A percentile compares a stretch with the other conserved stretches of the same genome.
Conservation (phyloP, 2,888 invertebrate genomes). For the Cryptus viduatorius region DNA sequence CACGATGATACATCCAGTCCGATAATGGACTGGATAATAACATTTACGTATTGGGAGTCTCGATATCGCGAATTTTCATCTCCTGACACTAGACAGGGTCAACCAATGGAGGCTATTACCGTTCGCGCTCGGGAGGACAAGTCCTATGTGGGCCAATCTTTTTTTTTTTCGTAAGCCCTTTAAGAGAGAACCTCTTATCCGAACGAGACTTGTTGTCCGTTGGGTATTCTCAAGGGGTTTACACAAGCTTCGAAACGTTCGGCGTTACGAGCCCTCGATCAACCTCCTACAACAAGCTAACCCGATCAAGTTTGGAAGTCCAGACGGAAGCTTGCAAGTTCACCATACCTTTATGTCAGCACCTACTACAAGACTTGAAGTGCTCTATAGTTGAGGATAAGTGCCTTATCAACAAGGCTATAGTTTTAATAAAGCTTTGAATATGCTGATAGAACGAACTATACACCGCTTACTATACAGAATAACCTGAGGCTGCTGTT, state of each 20-base stretch:
- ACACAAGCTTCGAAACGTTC: constrained; percentile 26
- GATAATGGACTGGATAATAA: constrained; percentile 8
- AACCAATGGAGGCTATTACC: neutral
- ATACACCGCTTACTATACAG: neutral
- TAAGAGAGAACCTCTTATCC: constrained; percentile 34
- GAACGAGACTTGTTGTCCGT: constrained; percentile 29
- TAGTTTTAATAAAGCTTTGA: constrained; percentile 7
- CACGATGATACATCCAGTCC: constrained; percentile 26
- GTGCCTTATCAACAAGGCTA: neutral
- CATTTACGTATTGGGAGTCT: neutral
- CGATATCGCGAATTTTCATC: constrained; percentile 8
- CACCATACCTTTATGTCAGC: constrained; percentile 16
- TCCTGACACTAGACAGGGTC: neutral
- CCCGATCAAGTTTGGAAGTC: constrained; percentile 41
- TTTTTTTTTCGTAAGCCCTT: constrained; percentile 8
- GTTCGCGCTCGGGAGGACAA: neutral
- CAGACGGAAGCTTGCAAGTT: neutral
- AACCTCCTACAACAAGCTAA: constrained; percentile 46
- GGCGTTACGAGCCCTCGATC: constrained; percentile 25
- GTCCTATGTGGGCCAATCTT: neutral
- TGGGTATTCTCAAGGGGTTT: constrained; percentile 29
- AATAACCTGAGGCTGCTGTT: neutral
- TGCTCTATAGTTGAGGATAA: neutral
- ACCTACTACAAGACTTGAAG: constrained; percentile 7
- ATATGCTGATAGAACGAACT: neutral